These are phyloP conservation scores for Elaphurus davidianus DNA, from an alignment of 2,113 vertebrate species.

Conservation along the genomic window DNA sequence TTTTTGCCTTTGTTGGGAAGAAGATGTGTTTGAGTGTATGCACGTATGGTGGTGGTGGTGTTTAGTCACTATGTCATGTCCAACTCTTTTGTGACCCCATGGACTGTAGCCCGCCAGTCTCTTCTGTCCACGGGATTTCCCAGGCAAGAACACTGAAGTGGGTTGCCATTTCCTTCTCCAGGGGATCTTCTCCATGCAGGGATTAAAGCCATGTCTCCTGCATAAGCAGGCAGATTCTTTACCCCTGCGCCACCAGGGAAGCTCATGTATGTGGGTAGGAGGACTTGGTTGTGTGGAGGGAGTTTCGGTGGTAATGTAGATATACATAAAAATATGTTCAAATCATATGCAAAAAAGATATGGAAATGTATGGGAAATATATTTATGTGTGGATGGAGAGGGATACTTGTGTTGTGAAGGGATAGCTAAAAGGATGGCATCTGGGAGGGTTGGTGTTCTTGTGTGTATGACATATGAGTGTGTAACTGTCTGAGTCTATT, in stretches of 20 bases:
- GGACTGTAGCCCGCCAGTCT: background rate
- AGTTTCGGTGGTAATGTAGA: background rate
- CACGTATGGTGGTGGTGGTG: background rate
- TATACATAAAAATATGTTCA: background rate
- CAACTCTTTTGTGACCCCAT: background rate
- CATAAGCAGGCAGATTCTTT: background rate
- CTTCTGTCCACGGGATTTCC: background rate
- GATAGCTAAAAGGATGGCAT: background rate
- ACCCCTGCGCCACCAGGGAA: background rate
- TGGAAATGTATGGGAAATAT: background rate
- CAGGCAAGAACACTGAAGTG: background rate
- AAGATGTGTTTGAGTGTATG: background rate
- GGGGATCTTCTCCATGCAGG: background rate
- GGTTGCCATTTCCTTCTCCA: background rate
- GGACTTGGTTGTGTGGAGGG: background rate
- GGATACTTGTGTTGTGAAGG: background rate
- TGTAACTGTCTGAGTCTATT: background rate
- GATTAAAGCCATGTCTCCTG: background rate
- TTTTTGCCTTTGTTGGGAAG: conserved; percentile 32
- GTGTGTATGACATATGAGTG: background rate
- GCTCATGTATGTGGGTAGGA: background rate
- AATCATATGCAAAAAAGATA: background rate
- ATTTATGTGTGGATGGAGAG: background rate
- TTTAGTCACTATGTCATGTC: background rate
- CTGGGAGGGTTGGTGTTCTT: background rate